These are phyloP conservation scores for Chloroclysta siterata DNA, from an alignment of 2,888 invertebrate species.

Conservation along the genomic window DNA sequence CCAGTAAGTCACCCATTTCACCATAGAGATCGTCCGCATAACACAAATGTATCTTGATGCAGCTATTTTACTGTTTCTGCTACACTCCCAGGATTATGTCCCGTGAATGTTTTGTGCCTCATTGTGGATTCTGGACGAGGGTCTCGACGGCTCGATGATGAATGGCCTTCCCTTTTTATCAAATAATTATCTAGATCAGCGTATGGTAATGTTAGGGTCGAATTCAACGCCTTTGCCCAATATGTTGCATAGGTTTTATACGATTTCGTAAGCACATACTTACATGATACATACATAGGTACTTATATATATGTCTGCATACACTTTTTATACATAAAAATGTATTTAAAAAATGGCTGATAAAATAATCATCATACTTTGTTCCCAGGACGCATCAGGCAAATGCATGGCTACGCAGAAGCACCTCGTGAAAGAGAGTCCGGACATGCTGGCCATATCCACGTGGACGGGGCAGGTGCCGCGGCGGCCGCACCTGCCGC, in stretches of 20 bases:
- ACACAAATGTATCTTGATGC: background rate
- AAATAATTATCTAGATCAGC: constrained; percentile 37
- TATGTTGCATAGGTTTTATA: background rate
- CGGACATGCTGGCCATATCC: constrained; percentile 92
- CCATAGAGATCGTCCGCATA: too few species aligned
- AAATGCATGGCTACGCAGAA: constrained; percentile 81
- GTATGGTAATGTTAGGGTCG: constrained; percentile 30
- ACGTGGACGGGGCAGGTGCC: constrained; percentile 93
- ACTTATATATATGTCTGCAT: too few species aligned
- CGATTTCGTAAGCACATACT: background rate
- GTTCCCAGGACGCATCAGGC: constrained; percentile 76
- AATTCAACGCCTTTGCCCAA: constrained; percentile 8
- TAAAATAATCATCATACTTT: too few species aligned
- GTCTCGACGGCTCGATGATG: constrained; percentile 32
- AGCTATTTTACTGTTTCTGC: background rate
- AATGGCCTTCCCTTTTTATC: constrained; percentile 32
- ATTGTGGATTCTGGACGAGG: constrained; percentile 36
- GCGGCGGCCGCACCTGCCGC: constrained; percentile 88
- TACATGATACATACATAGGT: background rate
- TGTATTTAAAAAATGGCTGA: too few species aligned
- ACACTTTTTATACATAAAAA: background rate
- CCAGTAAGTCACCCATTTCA: too few species aligned
- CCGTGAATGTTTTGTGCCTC: constrained; percentile 23
- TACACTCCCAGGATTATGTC: constrained; percentile 12
- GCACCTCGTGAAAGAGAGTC: constrained; percentile 90